Conservation (phyloP, 2,888 invertebrate species). For the Troglohyphantes excavatus region DNA sequence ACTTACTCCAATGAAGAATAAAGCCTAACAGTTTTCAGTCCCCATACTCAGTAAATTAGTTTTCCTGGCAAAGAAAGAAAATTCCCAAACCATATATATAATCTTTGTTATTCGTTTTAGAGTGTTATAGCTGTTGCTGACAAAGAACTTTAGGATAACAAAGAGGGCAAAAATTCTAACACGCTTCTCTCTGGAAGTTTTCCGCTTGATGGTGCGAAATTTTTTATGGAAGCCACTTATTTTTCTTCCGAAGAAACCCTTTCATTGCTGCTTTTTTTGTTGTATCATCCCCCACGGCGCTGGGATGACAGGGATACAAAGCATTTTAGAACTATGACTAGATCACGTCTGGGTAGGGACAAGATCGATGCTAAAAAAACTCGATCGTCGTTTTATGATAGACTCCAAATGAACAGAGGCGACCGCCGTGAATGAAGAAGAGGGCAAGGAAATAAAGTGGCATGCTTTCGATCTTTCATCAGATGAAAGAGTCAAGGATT, state of each 20-base stretch:
- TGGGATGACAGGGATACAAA: constrained; percentile 5
- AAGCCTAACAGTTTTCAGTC: no score
- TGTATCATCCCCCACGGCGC: neutral
- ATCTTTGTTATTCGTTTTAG: neutral
- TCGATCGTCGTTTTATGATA: constrained; percentile 5
- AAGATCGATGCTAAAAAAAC: constrained; percentile 3
- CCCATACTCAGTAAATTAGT: no score
- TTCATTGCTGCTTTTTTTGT: neutral
- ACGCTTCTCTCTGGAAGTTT: constrained; percentile 8
- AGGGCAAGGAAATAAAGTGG: neutral
- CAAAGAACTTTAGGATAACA: constrained; percentile 35
- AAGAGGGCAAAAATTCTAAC: constrained; percentile 8
- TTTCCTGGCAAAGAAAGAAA: no score
- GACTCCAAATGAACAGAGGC: constrained; percentile 5
- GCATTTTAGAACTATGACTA: constrained; percentile 5
- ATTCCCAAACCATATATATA: no score
- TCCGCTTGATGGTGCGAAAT: constrained; percentile 11
- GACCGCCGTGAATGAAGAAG: neutral
- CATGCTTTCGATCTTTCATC: neutral
- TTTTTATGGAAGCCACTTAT: constrained; percentile 9
- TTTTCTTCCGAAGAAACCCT: neutral
- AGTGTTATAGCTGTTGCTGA: constrained; percentile 11
- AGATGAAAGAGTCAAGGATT: neutral
- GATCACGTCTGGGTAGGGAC: neutral
- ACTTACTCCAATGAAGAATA: no score